Percentiles rank a stretch among this genome's conserved stretches.
Conservation (phyloP, 2,797 vertebrate genomes). For the Danio choprae region DNA sequence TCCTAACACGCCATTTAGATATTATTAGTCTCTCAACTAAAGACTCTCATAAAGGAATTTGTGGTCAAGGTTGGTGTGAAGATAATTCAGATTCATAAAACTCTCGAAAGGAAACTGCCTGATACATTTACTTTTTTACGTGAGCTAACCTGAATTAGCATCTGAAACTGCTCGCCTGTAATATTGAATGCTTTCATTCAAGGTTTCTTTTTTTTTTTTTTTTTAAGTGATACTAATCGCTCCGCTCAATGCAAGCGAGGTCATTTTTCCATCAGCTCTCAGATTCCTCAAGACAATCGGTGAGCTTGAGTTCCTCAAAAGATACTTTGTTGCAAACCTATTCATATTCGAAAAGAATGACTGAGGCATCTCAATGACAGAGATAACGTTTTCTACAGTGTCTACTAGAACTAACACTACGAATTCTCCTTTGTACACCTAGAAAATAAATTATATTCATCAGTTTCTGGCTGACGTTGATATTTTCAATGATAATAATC, state of each 20-base stretch:
- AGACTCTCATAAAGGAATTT: background rate
- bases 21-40: background rate
- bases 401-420: background rate
- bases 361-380: background rate
- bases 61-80: background rate
- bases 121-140: background rate
- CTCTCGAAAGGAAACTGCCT: background rate
- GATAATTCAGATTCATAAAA: background rate
- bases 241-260: constrained; percentile 15
- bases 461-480: background rate
- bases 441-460: background rate
- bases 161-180: background rate
- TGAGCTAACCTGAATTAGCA: background rate
- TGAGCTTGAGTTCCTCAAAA: background rate
- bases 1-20: background rate
- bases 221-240: background rate
- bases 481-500: background rate
- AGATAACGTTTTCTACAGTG: background rate
- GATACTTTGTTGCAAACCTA: background rate
- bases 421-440: background rate
- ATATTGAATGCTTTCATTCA: constrained; percentile 21
- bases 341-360: background rate
- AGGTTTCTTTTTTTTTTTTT: background rate
- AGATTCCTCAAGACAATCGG: constrained; percentile 4
- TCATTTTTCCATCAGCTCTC: background rate